Evolutionary conservation across 2,113 vertebrate species (phyloP).

Genomic region (Periophthalmus modestus): DNA sequence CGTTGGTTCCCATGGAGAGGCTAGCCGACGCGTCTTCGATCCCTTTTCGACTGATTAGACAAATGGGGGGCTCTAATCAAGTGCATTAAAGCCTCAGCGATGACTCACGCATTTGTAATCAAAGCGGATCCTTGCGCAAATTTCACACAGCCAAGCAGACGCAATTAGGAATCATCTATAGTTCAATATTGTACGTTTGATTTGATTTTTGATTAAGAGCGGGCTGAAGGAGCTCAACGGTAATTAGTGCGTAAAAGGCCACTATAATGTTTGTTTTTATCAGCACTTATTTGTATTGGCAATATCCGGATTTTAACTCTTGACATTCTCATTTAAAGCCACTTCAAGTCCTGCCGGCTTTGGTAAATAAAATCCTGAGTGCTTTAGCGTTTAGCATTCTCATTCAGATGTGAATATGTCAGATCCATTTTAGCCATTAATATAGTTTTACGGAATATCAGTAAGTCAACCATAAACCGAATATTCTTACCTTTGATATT

Average conservation of each 20-base stretch:
- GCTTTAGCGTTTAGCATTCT: background rate
- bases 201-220: constrained; percentile 49
- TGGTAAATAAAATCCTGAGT: constrained; percentile 16
- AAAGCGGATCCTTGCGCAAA: constrained; percentile 42
- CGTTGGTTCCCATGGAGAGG: constrained; percentile 4
- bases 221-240: constrained; percentile 35
- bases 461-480: background rate
- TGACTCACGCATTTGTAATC: constrained; percentile 49
- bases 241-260: constrained; percentile 39
- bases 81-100: constrained; percentile 45
- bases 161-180: constrained; percentile 41
- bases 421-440: background rate
- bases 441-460: background rate
- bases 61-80: constrained; percentile 52
- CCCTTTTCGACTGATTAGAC: constrained; percentile 45
- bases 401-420: background rate
- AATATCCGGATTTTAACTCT: constrained; percentile 30
- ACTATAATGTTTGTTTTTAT: constrained; percentile 40
- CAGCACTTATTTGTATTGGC: constrained; percentile 2
- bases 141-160: constrained; percentile 21
- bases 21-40: constrained; percentile 30
- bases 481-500: background rate
- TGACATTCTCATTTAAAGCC: constrained; percentile 24
- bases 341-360: constrained; percentile 28
- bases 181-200: constrained; percentile 30